Percentiles rank a stretch among this genome's conserved stretches.
phyloP scores from a whole-genome alignment of 2,888 invertebrate species.

The Machimus rusticus region DNA sequence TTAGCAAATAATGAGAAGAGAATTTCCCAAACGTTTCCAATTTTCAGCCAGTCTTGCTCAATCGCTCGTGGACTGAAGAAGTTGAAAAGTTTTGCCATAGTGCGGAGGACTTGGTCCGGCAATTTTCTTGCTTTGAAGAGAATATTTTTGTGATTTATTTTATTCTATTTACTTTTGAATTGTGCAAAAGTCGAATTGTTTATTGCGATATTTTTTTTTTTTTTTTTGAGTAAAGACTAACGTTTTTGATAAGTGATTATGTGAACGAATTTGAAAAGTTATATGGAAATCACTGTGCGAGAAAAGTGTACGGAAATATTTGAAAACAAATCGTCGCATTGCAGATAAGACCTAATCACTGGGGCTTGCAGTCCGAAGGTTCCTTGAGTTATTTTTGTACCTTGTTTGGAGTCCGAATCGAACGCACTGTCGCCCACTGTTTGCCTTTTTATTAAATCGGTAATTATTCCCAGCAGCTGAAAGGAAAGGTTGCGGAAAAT shows the following conservation, averaged over 20 bases:
- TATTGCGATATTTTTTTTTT: not conserved
- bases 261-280: not conserved
- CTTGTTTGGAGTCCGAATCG: not conserved
- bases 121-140: not conserved
- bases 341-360: slow-evolving; percentile 9
- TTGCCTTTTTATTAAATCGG: slow-evolving; percentile 2
- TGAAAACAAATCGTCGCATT: slow-evolving; percentile 22
- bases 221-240: not conserved
- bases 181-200: not conserved
- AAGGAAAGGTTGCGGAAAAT: slow-evolving; percentile 20
- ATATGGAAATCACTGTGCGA: not conserved
- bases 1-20: slow-evolving; percentile 24
- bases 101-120: not conserved
- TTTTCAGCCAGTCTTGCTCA: slow-evolving; percentile 22
- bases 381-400: slow-evolving; percentile 10
- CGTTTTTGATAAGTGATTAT: not conserved
- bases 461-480: slow-evolving; percentile 6
- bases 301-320: not conserved
- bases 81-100: not conserved
- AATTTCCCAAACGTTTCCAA: slow-evolving; percentile 14
- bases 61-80: slow-evolving; percentile 14
- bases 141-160: not conserved
- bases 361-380: not conserved
- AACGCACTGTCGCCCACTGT: not conserved
- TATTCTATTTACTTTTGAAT: not conserved